Evolutionary conservation across 2,888 invertebrate species (phyloP).

Genomic region (Alviniconcha strummeri): DNA sequence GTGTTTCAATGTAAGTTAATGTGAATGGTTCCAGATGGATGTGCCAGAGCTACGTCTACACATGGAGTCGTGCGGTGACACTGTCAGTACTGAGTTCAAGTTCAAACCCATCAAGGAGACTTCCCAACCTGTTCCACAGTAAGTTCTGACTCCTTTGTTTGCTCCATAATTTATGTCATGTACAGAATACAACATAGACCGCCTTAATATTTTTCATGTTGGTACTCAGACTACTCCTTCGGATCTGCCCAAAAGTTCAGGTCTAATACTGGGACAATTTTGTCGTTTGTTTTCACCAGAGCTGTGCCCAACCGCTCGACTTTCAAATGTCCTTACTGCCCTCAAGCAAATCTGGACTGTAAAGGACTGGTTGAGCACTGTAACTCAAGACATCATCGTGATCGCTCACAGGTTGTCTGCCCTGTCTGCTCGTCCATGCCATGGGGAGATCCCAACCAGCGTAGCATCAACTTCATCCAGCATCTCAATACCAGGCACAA

Average conservation of each 20-base stretch:
- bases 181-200: too few relatives aligned
- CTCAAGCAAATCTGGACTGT: conserved; percentile 55
- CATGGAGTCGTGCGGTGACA: conserved; percentile 38
- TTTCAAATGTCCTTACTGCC: conserved; percentile 69
- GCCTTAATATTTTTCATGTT: too few relatives aligned
- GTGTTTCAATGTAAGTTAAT: too few relatives aligned
- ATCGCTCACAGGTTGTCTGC: conserved; percentile 62
- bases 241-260: too few relatives aligned
- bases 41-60: conserved; percentile 43
- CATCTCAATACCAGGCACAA: conserved; percentile 68
- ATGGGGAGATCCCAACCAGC: conserved; percentile 66
- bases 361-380: conserved; percentile 64
- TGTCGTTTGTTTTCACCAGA: conserved; percentile 40
- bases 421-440: conserved; percentile 71
- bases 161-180: background rate
- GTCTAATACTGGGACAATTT: background rate
- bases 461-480: conserved; percentile 63
- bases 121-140: conserved; percentile 56
- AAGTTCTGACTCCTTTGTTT: conserved; percentile 34
- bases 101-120: conserved; percentile 62
- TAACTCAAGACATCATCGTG: conserved; percentile 53
- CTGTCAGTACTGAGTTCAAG: conserved; percentile 40
- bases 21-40: conserved; percentile 41
- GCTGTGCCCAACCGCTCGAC: conserved; percentile 66
- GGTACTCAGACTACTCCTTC: too few relatives aligned